Evolutionary conservation across 2,888 invertebrate genomes (phyloP), one percentile per base, ranked within the genome.

Genomic region (Limnephilus auricula): DNA sequence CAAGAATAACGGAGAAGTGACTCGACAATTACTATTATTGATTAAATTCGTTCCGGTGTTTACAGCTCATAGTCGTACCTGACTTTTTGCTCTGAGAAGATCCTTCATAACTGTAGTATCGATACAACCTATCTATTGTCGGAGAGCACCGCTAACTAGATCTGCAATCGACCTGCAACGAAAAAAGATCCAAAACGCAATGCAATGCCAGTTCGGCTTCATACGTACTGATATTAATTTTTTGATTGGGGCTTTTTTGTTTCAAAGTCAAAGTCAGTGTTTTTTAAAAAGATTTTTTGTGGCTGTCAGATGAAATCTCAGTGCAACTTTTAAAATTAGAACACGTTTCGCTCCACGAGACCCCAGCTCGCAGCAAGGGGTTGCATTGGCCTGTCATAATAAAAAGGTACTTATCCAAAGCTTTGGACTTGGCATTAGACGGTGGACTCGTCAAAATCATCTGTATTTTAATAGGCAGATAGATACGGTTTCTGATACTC

Each of bases 281-380:
- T 34, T 82, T 31, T 80, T 12, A 6, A 13, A 15, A 15, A 25
- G 15, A 82, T 82, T 82, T 82, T 82, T 82, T 82, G 65, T n/a
- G 25, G 32, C 82, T 34, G 34, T 34, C 25, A 82, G 82, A 32
- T 82, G 82, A 18, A 32, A 25, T 82, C 34, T 15, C 34, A 9
- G 34, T 15, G 82, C 82, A 82, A 34, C 82, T 34, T 18, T 31
- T n/a, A 9, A 32, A 34, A 82, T 82, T 82, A 82, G 34, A 82
- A 82, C 82, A 82, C 25, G 82, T 82, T 82, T n/a, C 82, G 82
- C 82, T 82, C 37, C 82, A 25, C 82, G 82, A 34, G 34, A 25
- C 4, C 34, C 18, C 25, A 82, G 82, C 82, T 25, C 10, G 13
- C 1, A 45, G 45, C 45, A 82, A 32, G 65, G 32, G 82, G 82